phyloP scores from a whole-genome alignment of 2,888 invertebrate genomes.

The Sclerodermus sp. region DNA sequence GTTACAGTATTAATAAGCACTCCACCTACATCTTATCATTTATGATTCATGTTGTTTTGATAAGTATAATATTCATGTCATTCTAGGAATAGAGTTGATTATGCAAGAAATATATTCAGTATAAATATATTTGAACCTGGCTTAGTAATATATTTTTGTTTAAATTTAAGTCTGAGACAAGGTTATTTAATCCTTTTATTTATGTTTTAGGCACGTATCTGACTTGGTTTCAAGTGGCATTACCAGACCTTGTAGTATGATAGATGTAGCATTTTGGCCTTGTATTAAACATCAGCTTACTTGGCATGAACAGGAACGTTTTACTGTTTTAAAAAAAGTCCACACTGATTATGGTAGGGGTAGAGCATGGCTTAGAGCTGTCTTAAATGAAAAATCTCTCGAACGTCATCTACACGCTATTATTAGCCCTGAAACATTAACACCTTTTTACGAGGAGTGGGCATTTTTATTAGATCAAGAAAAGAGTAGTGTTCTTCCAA shows the following conservation, averaged over 20 bases:
- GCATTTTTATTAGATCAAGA: conserved; percentile 83
- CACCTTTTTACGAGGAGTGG: conserved; percentile 77
- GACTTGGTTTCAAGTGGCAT: conserved; percentile 67
- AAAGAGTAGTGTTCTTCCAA: conserved; percentile 75
- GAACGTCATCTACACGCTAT: conserved; percentile 64
- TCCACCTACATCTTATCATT: not conserved
- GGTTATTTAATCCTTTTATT: no score
- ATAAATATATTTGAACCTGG: not conserved
- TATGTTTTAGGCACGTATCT: conserved; percentile 67
- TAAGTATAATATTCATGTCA: conserved; percentile 6
- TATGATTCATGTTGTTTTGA: not conserved
- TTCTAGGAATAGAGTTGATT: conserved; percentile 36
- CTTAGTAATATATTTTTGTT: no score
- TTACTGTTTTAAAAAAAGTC: conserved; percentile 69
- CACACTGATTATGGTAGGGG: conserved; percentile 79
- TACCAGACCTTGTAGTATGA: conserved; percentile 50
- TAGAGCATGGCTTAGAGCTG: conserved; percentile 85
- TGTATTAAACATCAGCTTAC: conserved; percentile 79
- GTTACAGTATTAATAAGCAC: no score
- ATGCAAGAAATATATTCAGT: not conserved
- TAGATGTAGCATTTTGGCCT: conserved; percentile 72
- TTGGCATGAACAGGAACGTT: conserved; percentile 85
- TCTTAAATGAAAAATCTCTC: conserved; percentile 88
- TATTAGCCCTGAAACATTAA: conserved; percentile 35
- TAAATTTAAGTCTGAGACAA: no score